These are phyloP conservation scores for Drosophila heteroneura DNA, from an alignment of 2,888 invertebrate species.

Conservation along the genomic window DNA sequence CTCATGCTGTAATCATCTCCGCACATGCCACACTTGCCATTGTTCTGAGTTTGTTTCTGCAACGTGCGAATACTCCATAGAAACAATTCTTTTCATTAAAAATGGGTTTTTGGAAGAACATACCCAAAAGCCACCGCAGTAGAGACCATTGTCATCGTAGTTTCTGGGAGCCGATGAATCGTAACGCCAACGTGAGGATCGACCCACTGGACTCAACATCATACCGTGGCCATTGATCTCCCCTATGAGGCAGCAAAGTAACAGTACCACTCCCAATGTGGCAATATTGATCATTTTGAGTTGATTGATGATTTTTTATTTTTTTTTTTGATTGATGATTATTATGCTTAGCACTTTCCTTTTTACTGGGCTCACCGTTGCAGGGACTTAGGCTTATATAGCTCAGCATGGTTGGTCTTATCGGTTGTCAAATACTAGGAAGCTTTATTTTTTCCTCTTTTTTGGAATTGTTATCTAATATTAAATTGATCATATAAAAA, in stretches of 20 bases:
- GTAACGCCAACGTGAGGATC: conserved; percentile 87
- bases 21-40: conserved; percentile 87
- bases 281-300: conserved; percentile 15
- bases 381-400: conserved; percentile 54
- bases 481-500: conserved; percentile 21
- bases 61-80: background rate
- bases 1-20: conserved; percentile 86
- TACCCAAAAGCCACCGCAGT: conserved; percentile 86
- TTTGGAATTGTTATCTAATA: conserved; percentile 15
- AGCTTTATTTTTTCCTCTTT: conserved; percentile 48
- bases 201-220: conserved; percentile 86
- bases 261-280: background rate
- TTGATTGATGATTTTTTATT: conserved; percentile 2
- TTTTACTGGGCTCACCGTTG: conserved; percentile 25
- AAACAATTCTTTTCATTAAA: background rate
- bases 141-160: conserved; percentile 86
- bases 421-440: conserved; percentile 32
- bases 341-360: conserved; percentile 14
- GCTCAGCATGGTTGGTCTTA: conserved; percentile 43
- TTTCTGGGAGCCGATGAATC: conserved; percentile 86
- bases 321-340: conserved; percentile 24
- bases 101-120: conserved; percentile 13
- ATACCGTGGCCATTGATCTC: conserved; percentile 86
- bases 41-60: conserved; percentile 84
- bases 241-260: conserved; percentile 6